Conservation (phyloP, 2,113 vertebrate species). For the Tautogolabrus adspersus region DNA sequence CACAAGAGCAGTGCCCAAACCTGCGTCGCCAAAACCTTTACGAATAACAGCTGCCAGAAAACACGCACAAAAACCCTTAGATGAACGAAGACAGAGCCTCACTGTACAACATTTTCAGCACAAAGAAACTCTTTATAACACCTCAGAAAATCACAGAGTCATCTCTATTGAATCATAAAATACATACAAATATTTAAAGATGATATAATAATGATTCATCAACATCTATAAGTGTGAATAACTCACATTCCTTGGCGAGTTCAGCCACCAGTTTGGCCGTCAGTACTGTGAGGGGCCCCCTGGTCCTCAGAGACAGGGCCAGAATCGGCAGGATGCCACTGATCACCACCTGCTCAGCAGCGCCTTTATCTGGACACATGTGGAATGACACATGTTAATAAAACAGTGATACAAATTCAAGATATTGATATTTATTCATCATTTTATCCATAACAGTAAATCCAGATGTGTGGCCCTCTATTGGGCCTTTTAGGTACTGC, state of each 20-base stretch:
- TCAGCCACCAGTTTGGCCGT: slow-evolving; percentile 87
- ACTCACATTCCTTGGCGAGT: slow-evolving; percentile 87
- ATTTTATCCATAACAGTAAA: no score
- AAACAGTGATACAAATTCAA: neutral
- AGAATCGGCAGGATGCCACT: slow-evolving; percentile 85
- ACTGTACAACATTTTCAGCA: no score
- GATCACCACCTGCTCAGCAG: slow-evolving; percentile 80
- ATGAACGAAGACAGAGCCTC: neutral
- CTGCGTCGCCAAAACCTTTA: slow-evolving; percentile 85
- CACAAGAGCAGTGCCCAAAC: slow-evolving; percentile 82
- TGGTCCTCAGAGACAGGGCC: slow-evolving; percentile 82
- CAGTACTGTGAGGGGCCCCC: slow-evolving; percentile 78
- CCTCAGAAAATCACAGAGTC: neutral
- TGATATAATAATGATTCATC: no score
- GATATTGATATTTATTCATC: no score
- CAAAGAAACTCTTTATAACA: neutral
- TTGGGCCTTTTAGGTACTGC: no score
- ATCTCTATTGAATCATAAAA: neutral
- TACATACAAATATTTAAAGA: neutral
- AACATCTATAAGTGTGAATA: no score
- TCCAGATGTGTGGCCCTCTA: no score
- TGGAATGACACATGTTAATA: slow-evolving; percentile 15
- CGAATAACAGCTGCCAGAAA: slow-evolving; percentile 84
- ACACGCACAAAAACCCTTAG: neutral
- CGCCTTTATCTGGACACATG: slow-evolving; percentile 82